Base-by-base conservation (phyloP, 2,888 invertebrate species). In the Ephialtes manifestator region DNA sequence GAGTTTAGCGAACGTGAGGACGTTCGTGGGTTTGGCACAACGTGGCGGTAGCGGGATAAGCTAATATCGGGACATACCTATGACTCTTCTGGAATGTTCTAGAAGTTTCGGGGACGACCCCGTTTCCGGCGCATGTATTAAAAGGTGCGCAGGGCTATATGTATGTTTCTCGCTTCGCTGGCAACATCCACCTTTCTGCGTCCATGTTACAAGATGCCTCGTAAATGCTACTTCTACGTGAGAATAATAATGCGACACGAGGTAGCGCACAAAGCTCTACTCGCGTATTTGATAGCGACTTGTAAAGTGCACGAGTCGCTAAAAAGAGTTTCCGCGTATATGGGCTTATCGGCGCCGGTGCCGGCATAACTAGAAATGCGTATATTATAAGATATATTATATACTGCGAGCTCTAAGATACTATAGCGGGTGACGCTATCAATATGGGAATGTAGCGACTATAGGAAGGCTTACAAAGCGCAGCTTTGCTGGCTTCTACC, bases 91-190 rank as follows among this genome's bases (percentile, higher is more conserved):
- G 87, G 90, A 92, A 92, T 88, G 91, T 92, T 92, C 92, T 92
- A 92, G 92, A 92, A 92, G 91, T 87, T 92, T 91, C 90, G 90
- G 87, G 89, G 80, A 89, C 85, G 89, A 89, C 90, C 88, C 86
- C 89, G 84, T 89, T 92, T 92, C 92, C 92, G 92, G 92, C 89
- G 89, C 81, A 81, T 85, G 88, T 90, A 91, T 89, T 89, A 91
- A 90, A 91, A 91, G 91, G 91, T 92, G 91, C 88, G 89, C 91
- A 89, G 89, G 85, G 88, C 84, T 63, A 63, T 48, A 43, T 46
- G 58, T 48, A 43, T 46, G 58, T 28, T 8, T n/a, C 46, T 24
- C 28, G 43, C 43, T 60, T 60, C 74, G 74, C 28, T 74, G 60
- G n/a, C 60, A 63, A 35, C 31, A 63, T 35, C 31, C 60, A n/a